These are phyloP conservation scores for Drosophila ananassae DNA, from an alignment of 1,140 invertebrate species.

Conservation along the genomic window DNA sequence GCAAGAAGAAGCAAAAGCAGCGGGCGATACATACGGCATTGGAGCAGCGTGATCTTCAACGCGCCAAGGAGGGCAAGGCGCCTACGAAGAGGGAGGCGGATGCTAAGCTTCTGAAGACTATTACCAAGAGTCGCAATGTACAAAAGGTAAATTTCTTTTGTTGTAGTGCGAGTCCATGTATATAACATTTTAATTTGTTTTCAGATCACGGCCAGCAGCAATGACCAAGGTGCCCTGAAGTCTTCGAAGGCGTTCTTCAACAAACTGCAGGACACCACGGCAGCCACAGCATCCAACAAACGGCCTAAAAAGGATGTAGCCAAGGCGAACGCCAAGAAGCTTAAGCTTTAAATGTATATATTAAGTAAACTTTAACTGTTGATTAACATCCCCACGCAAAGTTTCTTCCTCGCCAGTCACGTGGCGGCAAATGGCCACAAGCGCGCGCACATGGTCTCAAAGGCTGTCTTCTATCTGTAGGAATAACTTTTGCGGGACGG, in stretches of 20 bases:
- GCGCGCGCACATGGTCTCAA: conserved; percentile 14
- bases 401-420: conserved; percentile 48
- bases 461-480: conserved; percentile 8
- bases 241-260: conserved; percentile 93
- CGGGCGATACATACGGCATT: conserved; percentile 85
- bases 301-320: conserved; percentile 55
- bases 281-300: conserved; percentile 38
- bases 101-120: conserved; percentile 85
- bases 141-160: conserved; percentile 83
- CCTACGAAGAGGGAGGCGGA: conserved; percentile 87
- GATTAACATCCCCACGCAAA: conserved; percentile 49
- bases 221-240: conserved; percentile 86
- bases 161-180: background rate
- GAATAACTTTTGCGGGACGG: conserved; percentile 10
- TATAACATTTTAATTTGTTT: conserved; percentile 25
- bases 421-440: conserved; percentile 46
- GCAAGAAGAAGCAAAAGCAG: conserved; percentile 94
- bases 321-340: conserved; percentile 68
- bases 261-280: conserved; percentile 90
- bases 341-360: conserved; percentile 62
- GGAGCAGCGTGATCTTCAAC: conserved; percentile 85
- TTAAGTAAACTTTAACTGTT: conserved; percentile 42
- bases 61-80: conserved; percentile 84
- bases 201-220: conserved; percentile 82
- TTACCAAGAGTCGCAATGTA: conserved; percentile 88